Base-by-base conservation (phyloP, 2,797 vertebrate species). In the Betta splendens region DNA sequence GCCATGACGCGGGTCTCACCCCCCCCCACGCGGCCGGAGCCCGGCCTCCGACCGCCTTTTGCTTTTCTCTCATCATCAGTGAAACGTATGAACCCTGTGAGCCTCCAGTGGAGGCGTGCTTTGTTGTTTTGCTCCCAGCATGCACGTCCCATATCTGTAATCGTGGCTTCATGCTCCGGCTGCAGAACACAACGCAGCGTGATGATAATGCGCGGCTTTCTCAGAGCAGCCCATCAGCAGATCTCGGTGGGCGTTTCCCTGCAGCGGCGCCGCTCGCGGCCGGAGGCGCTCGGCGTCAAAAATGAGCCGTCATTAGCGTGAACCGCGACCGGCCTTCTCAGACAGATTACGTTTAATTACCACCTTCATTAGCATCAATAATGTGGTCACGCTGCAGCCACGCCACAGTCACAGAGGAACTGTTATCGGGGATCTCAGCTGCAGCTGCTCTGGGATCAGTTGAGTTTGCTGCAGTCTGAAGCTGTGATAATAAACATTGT, bases 301-400 rank as follows among this genome's bases (percentile, higher is more conserved):
- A 83, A 79, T 64, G 65, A 75, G 69, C 32, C 9, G 55, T 80
- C 69, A 76, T 89, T 83, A 85, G 45, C 51, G 16, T 59, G 35
- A 80, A 55, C 37, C 20, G 38, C 71, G 71, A 58, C 39, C 62
- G 37, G 69, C 69, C 74, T 46, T 75, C 58, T 60, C 64, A 70
- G 54, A 72, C 59, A 54, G 79, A 87, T 88, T 80, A 85, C 69
- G 80, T 78, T 60, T 81, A 87, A 90, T 90, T 85, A 85, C 57
- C 40, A 43, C 62, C 62, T 69, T 54, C 79, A 85, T 88, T 85
- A 87, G 59, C 68, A 68, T 79, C 68, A 57, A 42, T 67, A 69
- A 66, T 61, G 48, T 31, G 21, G 69, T 75, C 46, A 29, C 48
- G 74, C 72, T n/a, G 62, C 67, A 44, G 73, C 33, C 37, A 7